Evolutionary conservation across 2,797 vertebrate genomes (phyloP).

Genomic region (Darevskia nairensis): DNA sequence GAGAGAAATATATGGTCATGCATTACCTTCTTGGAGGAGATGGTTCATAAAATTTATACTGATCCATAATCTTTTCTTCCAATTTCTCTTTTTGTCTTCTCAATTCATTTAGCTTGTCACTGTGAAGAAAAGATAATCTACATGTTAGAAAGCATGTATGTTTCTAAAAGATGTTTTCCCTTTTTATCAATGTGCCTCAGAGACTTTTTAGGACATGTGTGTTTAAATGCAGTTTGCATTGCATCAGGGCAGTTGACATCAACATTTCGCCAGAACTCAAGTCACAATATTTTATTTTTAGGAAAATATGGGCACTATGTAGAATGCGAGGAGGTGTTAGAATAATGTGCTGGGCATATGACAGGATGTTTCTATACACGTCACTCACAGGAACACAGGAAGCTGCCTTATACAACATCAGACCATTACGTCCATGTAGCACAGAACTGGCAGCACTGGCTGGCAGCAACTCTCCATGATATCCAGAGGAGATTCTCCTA

Average conservation of each 20-base stretch:
- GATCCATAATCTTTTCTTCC: slow-evolving; percentile 99
- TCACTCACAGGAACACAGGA: too few relatives aligned
- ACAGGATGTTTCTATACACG: too few relatives aligned
- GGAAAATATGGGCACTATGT: neutral
- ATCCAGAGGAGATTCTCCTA: too few relatives aligned
- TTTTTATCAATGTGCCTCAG: neutral
- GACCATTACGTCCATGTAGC: too few relatives aligned
- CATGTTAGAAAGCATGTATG: slow-evolving; percentile 24
- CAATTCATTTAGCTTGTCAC: slow-evolving; percentile 96
- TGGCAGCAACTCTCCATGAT: too few relatives aligned
- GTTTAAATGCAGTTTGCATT: neutral
- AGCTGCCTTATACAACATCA: too few relatives aligned
- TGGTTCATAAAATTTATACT: slow-evolving; percentile 98
- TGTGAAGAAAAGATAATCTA: slow-evolving; percentile 72
- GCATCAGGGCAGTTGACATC: neutral
- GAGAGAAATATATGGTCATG: neutral
- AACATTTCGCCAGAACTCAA: neutral
- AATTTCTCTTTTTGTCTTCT: slow-evolving; percentile 97
- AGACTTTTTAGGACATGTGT: neutral
- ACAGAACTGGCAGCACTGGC: too few relatives aligned
- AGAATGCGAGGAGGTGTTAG: neutral
- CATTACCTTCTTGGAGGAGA: slow-evolving; percentile 94
- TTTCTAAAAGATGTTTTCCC: neutral
- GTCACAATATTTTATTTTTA: neutral
- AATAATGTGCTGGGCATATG: neutral